Evolutionary conservation across 2,888 invertebrate species (phyloP), one percentile per base, ranked within the genome.

Genomic region (Bombyx huttoni): DNA sequence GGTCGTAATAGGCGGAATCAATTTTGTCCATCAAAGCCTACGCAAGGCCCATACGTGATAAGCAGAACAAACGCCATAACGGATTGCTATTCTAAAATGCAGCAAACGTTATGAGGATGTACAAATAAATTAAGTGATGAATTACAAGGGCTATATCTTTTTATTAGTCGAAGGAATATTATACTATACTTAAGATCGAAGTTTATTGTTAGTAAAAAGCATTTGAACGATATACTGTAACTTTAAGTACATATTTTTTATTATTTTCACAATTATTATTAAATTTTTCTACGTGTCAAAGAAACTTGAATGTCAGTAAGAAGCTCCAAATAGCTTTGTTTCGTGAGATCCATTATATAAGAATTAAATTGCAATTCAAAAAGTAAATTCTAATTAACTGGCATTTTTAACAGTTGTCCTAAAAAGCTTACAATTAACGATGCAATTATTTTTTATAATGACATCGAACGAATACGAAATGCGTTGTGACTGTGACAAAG

Each of bases 1-100:
- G 50, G 46, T 46, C 55, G 48, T 60, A 58, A 58, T 60, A 57
- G 57, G 55, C 51, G 55, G 53, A 64, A 66, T 60, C 58, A 61
- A 62, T 66, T 63, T 58, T 49, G 53, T 53, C 51, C 55, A 56
- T 59, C 49, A 53, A 49, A 52, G 51, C 51, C 55, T 52, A 63
- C 60, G 58, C 57, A 47, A 53, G 48, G 49, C 52, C 52, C 58
- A 58, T 59, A 58, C 53, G 52, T 46, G 52, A 57, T 56, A 51
- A 57, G 53, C 51, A 53, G 52, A 53, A 49, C 49, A 52, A 57
- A 54, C 53, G 47, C 51, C 49, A 48, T 40, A 40, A 40, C 40
- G 40, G 40, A 40, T 40, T 40, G 12, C 40, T 24, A 24, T 24
- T 40, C 40, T 3, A 10, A 12, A 40, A 40, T 40, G 40, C 40